Conservation (phyloP, 2,113 vertebrate genomes). For the Psammodynastes pulverulentus region DNA sequence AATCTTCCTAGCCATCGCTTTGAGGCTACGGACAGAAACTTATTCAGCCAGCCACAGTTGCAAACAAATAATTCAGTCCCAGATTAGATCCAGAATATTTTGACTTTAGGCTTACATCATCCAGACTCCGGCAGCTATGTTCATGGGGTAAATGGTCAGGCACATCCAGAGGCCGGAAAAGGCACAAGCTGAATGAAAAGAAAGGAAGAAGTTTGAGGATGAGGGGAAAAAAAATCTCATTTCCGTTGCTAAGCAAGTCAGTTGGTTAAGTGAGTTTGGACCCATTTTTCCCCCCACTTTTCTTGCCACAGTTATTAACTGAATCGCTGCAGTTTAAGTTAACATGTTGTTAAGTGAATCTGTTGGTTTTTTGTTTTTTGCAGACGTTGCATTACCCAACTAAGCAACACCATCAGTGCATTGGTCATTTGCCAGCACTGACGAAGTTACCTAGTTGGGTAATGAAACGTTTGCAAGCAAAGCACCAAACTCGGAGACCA, state of each 20-base stretch:
- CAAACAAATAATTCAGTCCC: neutral
- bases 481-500: neutral
- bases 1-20: neutral
- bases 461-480: too few species aligned
- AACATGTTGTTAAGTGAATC: too few species aligned
- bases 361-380: too few species aligned
- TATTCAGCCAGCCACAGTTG: neutral
- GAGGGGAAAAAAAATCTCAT: neutral
- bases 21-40: neutral
- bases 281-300: too few species aligned
- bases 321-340: too few species aligned
- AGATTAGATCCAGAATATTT: neutral
- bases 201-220: rapidly evolving
- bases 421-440: too few species aligned
- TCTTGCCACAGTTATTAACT: too few species aligned
- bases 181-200: constrained; percentile 75
- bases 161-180: constrained; percentile 89
- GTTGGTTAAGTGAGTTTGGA: neutral
- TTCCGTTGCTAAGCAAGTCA: neutral
- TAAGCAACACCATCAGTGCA: too few species aligned
- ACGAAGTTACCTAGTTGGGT: too few species aligned
- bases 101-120: constrained; percentile 88
- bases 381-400: too few species aligned
- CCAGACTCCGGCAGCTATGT: constrained; percentile 93
- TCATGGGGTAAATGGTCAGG: constrained; percentile 90